Percentiles rank a stretch among this genome's conserved stretches.
These are phyloP conservation scores for Globodera rostochiensis DNA, from an alignment of 1,140 invertebrate genomes.

Conservation along the genomic window DNA sequence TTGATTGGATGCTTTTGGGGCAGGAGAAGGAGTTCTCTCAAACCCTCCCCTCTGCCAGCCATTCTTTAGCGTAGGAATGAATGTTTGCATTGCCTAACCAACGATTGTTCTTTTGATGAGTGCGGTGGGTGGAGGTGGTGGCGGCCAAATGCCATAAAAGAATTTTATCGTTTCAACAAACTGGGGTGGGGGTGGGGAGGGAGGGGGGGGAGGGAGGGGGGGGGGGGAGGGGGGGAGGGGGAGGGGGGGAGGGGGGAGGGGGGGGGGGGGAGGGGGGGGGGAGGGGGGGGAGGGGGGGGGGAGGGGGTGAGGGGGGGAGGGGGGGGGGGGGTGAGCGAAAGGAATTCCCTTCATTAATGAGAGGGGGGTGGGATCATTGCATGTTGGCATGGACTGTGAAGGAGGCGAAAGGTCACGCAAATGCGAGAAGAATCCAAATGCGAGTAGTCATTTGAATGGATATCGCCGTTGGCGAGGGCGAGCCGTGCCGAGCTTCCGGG, in stretches of 20 bases:
- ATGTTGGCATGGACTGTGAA: background rate
- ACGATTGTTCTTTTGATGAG: background rate
- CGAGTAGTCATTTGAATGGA: too few species aligned
- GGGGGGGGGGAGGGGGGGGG: too few species aligned
- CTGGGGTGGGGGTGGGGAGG: too few species aligned
- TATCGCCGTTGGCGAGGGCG: too few species aligned
- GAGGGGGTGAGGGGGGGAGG: too few species aligned
- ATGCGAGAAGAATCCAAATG: background rate
- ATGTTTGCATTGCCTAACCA: background rate
- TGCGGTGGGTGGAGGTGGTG: background rate
- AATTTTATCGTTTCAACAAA: background rate
- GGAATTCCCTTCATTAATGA: background rate
- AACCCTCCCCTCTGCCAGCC: background rate
- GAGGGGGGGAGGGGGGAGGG: too few species aligned
- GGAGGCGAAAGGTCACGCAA: background rate
- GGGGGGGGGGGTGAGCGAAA: background rate
- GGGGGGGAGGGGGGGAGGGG: too few species aligned
- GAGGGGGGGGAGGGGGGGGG: too few species aligned
- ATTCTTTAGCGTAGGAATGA: background rate
- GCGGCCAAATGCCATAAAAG: slow-evolving; percentile 1
- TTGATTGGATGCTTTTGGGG: background rate
- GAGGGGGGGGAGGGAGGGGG: too few species aligned
- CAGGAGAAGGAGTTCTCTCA: background rate
- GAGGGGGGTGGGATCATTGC: background rate
- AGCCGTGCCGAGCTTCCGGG: too few species aligned